Conservation (phyloP, 37 sponge, comb jelly and placozoan species). For the Halisarca cf. caerulea region DNA sequence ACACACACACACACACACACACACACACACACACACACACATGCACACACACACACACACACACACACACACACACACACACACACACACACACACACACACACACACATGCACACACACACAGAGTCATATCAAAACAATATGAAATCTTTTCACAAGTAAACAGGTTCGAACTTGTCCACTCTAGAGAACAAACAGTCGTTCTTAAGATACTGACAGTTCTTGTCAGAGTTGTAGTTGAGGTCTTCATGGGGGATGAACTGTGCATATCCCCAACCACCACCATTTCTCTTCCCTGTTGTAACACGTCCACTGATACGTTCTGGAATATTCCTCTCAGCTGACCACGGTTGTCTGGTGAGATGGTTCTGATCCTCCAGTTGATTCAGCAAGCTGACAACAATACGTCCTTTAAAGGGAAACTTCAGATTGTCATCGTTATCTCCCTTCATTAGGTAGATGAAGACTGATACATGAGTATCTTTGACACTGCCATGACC, state of each 20-base stretch:
- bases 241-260: slow-evolving; percentile 5
- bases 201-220: slow-evolving; percentile 12
- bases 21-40: too few species aligned
- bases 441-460: slow-evolving; percentile 1
- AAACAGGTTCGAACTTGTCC: neutral
- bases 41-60: too few species aligned
- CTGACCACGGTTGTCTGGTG: neutral
- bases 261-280: neutral
- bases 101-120: too few species aligned
- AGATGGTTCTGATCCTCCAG: neutral
- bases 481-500: neutral
- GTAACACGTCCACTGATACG: neutral
- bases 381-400: slow-evolving; percentile 23
- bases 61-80: too few species aligned
- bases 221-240: neutral
- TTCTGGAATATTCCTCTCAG: neutral
- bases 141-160: too few species aligned
- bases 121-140: too few species aligned
- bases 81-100: too few species aligned
- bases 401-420: slow-evolving; percentile 16
- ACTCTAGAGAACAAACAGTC: slow-evolving; percentile 19
- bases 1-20: too few species aligned
- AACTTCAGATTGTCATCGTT: slow-evolving; percentile 23
- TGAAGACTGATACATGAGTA: slow-evolving; percentile 8
- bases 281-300: neutral